Base-by-base conservation (phyloP, 2,113 vertebrate species). In the Spermophilus dauricus region DNA sequence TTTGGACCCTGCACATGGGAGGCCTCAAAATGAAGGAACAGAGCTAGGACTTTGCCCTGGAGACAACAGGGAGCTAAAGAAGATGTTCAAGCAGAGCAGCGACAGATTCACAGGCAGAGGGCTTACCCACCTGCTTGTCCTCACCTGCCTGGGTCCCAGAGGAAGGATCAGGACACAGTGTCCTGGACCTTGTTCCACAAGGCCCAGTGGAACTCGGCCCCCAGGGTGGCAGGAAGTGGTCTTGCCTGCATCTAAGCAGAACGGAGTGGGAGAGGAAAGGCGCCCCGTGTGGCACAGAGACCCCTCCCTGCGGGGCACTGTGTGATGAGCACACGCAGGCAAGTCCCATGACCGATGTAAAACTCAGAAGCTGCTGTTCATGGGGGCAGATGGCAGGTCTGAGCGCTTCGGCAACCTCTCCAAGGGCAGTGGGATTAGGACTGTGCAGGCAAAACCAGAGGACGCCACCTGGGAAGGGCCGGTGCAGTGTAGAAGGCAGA, bases 221-320 rank as follows among this genome's bases (percentile, higher is more conserved):
- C n/a, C 8, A 11, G 34, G 18, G 9, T 7, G 34, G 42, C 39
- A 51, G 34, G 7, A 1, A 1, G 17, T 10, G n/a, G 32, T 17
- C 30, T 75, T 13, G 65, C 34, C 37, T 2, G 26, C 16, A 8
- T 1, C 9, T 13, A 34, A 20, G 42, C 12, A 14, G 51, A 0
- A 16, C 18, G 3, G 6, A 45, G 65, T 10, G 30, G 3, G 67
- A n/a, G 8, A 0, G 37, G 8, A 39, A 28, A 22, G 7, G 12
- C 2, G 18, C 51, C 10, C 8, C 45, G 8, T 17, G 7, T 3
- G 32, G 6, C 76, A 4, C 56, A 10, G 24, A 61, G 28, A 37
- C 61, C 2, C 8, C 10, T 39, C 65, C 42, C 10, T 48, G 56
- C 5, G 20, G 0, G 20, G 0, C 12, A 2, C 9, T 45, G 30